Evolutionary conservation across 2,797 vertebrate genomes (phyloP), one percentile per base, ranked within the genome.

Genomic region (Pipistrellus kuhlii): DNA sequence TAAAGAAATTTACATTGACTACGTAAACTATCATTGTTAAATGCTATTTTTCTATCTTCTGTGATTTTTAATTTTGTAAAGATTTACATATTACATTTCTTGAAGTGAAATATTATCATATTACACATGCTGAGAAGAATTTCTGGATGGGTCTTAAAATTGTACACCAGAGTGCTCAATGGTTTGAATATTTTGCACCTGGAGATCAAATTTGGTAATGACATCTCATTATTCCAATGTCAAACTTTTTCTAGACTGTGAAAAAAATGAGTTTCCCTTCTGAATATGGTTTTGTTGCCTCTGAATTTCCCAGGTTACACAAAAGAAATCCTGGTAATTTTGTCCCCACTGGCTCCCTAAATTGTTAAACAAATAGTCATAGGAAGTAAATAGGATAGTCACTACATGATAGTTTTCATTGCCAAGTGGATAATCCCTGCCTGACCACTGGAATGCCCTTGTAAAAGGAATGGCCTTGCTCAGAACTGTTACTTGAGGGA

Each of bases 61-160:
- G 51, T 75, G 27, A 78, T 53, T 85, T 72, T 94, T 93, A 78
- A 76, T 76, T 97, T 86, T 83, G 2, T 92, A 53, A 82, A 76
- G 8, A 82, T 48, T 84, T 77, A 11, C 5, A 68, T 30, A 82
- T 69, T 30, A 27, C 2, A 51, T 91, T 93, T 92, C n/a, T 83
- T 83, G 13, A 92, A 93, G 41, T 35, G 77, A 87, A 95, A 95
- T 6, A 30, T 35, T 73, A 88, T 81, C 64, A 88, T 66, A 80
- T 88, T 46, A 72, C 0, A 30, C 25, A 81, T 15, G 9, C 27
- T 85, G 15, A 85, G 57, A 88, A 87, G 68, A 68, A 71, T 75
- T 94, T 83, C 72, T 91, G 35, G 88, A 38, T 75, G 51, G 23
- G 17, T 90, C 64, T 85, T 87, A 44, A 82, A 78, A 68, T 80